Evolutionary conservation across 2,797 vertebrate genomes (phyloP), one percentile per base, ranked within the genome.

Genomic region (Acanthurus tractus): DNA sequence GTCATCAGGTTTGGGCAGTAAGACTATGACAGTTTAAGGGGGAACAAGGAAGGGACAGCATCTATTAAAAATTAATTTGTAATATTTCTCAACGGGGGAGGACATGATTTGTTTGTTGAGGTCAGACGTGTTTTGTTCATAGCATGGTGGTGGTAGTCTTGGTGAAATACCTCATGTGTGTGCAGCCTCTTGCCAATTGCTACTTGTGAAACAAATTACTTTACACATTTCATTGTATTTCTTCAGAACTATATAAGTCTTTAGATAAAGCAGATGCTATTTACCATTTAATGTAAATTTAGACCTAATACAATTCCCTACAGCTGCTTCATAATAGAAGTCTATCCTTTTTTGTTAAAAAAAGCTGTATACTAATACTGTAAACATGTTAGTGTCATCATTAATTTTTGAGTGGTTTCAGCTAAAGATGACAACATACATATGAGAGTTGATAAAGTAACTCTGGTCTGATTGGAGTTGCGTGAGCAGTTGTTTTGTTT

Each of bases 101-200:
- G 40, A 70, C 62, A 48, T 22, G 49, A 67, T 74, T 70, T 52
- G 59, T 64, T 55, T n/a, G 11, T 34, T 71, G 25, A 71, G 23
- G 66, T 73, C 66, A 49, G 48, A 67, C 23, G 20, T 6, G 22
- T 68, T 72, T 62, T 50, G 48, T 63, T 45, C 59, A 64, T 34
- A 29, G 55, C 49, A 52, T 54, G 70, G 62, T 17, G n/a, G 25
- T 71, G 63, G 55, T 70, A 63, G 77, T 52, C 57, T 2, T 42
- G 53, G 50, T 74, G 63, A 85, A 83, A 74, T 77, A 23, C 69
- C 23, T 68, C 25, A 4, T 66, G 66, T 48, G 45, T 42, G 34
- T 74, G 75, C 59, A 38, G 54, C 40, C 13, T 52, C 20, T 9
- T 57, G 71, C 36, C 82, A 38, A 8, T 70, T 15, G 7, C 66